Evolutionary conservation across 2,888 invertebrate species (phyloP), one percentile per base, ranked within the genome.

Genomic region (Petrolisthes manimaculis): DNA sequence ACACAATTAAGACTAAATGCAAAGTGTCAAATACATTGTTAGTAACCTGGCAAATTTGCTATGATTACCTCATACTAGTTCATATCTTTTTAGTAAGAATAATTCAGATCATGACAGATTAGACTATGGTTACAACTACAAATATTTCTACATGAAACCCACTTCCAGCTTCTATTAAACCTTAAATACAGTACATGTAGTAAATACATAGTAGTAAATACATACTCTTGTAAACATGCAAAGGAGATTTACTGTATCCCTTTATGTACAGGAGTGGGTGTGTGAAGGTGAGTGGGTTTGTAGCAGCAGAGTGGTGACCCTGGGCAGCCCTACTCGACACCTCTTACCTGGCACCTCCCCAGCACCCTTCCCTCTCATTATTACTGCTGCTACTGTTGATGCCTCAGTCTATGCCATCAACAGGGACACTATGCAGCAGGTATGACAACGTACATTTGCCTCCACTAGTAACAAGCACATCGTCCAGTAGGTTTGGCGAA

Each of bases 341-440:
- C 83, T 90, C 21, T 86, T 90, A 18, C 86, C 86, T 24, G 81
- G 89, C 6, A 77, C 84, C 61, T 75, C 79, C 53, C 75, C 83
- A 24, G 83, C 86, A 9, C 87, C 88, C 24, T 56, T 90, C 14
- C 89, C 90, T 6, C 86, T 88, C 75, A 83, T 89, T 56, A 86
- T 90, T 80, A 86, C 90, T 74, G 89, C 89, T 24, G 90, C 90
- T 14, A 88, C 89, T 24, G 83, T 85, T 53, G 90, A 89, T 86
- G 89, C 86, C 61, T 71, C 54, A 37, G 84, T 90, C 14, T 89
- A 86, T 78, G 88, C 86, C 4, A 88, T 90, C 71, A 90, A 90
- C 83, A 83, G 83, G 21, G 86, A 88, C 24, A 88, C 75, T 67
- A 89, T 90, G 88, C 88, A 89, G 61, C 89, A 89, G 86, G 90